phyloP scores from a whole-genome alignment of 2,113 vertebrate species.

The Artemisiospiza belli region DNA sequence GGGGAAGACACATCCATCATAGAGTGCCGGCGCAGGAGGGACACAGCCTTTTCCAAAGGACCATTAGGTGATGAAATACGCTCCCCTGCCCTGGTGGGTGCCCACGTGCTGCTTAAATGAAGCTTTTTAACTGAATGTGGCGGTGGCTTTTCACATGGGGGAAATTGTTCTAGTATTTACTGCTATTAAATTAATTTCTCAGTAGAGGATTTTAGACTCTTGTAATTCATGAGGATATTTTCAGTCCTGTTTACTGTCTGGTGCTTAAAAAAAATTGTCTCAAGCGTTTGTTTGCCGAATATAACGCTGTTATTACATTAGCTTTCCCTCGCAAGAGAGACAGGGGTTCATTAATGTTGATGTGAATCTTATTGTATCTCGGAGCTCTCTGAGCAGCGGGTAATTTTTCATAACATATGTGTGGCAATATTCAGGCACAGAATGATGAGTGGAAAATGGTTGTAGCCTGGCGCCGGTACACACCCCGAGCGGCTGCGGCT shows the following conservation, averaged over 20 bases:
- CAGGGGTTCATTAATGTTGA: slow-evolving; percentile 61
- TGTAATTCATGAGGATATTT: slow-evolving; percentile 65
- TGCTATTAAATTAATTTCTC: slow-evolving; percentile 62
- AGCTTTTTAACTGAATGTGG: slow-evolving; percentile 11
- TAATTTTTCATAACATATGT: slow-evolving; percentile 55
- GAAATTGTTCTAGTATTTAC: slow-evolving; percentile 39
- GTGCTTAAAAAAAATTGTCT: slow-evolving; percentile 58
- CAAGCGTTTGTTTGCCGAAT: slow-evolving; percentile 54
- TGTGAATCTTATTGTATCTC: slow-evolving; percentile 46
- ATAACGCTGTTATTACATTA: slow-evolving; percentile 60
- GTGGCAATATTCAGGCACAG: neutral
- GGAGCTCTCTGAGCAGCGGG: slow-evolving; percentile 53
- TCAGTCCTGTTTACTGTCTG: slow-evolving; percentile 64
- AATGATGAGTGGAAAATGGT: neutral
- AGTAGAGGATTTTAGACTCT: slow-evolving; percentile 49
- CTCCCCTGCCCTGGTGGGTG: neutral
- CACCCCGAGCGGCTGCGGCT: neutral
- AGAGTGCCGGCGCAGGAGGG: neutral
- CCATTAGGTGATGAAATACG: neutral
- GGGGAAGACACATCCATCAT: neutral
- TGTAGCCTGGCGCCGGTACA: neutral
- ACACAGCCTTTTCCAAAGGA: neutral
- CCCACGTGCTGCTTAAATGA: neutral
- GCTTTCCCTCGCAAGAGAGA: slow-evolving; percentile 38
- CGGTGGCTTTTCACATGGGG: slow-evolving; percentile 20